Conservation (phyloP, 2,888 invertebrate species). For the Drosophila mayaguana region DNA sequence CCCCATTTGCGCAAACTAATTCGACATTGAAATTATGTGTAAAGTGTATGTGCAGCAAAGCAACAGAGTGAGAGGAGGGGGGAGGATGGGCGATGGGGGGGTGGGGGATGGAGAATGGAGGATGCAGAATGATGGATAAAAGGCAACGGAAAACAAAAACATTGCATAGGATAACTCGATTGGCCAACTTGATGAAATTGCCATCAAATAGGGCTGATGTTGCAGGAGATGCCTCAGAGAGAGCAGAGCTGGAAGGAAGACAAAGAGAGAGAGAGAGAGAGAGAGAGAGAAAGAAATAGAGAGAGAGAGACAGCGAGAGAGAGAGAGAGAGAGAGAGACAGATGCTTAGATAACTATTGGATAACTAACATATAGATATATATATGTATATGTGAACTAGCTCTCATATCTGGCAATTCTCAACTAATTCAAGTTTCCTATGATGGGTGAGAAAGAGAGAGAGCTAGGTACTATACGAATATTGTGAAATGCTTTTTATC, state of each 20-base stretch:
- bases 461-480: too few species aligned
- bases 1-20: constrained; percentile 58
- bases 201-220: background rate
- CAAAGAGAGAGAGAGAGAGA: background rate
- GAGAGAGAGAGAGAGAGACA: background rate
- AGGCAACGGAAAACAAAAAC: constrained; percentile 19
- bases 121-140: background rate
- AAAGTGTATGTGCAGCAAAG: constrained; percentile 58
- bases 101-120: too few species aligned
- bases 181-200: constrained; percentile 12
- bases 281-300: background rate
- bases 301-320: too few species aligned
- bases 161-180: constrained; percentile 65
- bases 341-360: background rate
- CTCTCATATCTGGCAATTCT: too few species aligned
- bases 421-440: too few species aligned
- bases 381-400: background rate
- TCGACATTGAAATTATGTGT: constrained; percentile 79
- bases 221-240: background rate
- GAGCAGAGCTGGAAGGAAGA: too few species aligned
- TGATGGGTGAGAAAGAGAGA: too few species aligned
- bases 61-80: constrained; percentile 19
- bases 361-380: background rate
- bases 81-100: background rate
- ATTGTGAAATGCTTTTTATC: too few species aligned